These are phyloP conservation scores for Cylindroiulus punctatus DNA, from an alignment of 2,888 invertebrate species.

Conservation along the genomic window DNA sequence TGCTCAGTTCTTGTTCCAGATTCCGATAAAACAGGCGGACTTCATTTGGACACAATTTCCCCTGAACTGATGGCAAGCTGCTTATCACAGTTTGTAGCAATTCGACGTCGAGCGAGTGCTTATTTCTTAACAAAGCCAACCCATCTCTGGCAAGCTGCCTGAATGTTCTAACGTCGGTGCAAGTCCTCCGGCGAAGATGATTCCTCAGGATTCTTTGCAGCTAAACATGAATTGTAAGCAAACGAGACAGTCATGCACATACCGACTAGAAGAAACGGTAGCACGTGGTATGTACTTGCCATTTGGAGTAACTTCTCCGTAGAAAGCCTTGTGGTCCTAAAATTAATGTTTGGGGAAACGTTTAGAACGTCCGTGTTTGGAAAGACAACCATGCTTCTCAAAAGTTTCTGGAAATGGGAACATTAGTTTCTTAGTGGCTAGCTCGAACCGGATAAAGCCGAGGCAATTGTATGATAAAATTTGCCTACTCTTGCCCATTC, in stretches of 20 bases:
- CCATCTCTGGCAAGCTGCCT: background rate
- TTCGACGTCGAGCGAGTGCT: background rate
- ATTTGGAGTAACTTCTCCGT: background rate
- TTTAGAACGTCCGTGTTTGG: background rate
- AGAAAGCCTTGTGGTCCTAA: background rate
- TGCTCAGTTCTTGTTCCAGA: background rate
- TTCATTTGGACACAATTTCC: background rate
- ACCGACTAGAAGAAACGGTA: background rate
- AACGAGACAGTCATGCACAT: background rate
- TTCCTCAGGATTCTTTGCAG: background rate
- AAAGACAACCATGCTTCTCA: conserved; percentile 26
- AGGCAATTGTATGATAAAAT: background rate
- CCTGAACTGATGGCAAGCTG: background rate
- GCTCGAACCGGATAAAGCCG: too few species aligned
- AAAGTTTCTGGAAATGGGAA: background rate
- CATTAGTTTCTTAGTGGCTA: too few species aligned
- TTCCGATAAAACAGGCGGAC: background rate
- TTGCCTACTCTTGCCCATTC: conserved; percentile 36
- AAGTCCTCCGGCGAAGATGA: conserved; percentile 2
- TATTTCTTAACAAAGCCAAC: conserved; percentile 6
- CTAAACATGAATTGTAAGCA: conserved; percentile 7
- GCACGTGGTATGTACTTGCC: background rate
- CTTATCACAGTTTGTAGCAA: conserved; percentile 6
- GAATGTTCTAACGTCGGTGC: background rate
- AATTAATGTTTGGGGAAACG: background rate